Evolutionary conservation across 2,113 vertebrate species (phyloP).

Genomic region (Lanius ludovicianus): DNA sequence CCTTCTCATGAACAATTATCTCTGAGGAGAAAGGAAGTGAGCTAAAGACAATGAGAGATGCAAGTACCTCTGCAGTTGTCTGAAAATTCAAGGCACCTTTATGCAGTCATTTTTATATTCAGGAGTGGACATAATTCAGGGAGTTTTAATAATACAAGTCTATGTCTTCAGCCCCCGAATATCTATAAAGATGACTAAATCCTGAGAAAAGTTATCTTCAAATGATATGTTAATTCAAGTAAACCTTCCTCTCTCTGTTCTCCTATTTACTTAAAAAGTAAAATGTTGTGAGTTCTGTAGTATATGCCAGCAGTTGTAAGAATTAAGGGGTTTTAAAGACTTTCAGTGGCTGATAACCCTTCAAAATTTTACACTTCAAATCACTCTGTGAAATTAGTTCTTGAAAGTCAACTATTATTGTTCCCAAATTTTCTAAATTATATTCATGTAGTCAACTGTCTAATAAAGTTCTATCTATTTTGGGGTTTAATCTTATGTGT

Average conservation of each 20-base stretch:
- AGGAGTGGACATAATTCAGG: background rate
- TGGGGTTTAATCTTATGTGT: background rate
- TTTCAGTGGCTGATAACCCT: background rate
- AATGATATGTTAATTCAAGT: background rate
- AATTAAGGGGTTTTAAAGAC: background rate
- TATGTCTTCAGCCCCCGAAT: accelerated
- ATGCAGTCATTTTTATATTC: background rate
- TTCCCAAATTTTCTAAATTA: background rate
- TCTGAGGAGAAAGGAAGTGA: background rate
- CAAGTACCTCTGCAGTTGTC: background rate
- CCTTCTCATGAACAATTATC: background rate
- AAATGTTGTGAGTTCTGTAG: background rate
- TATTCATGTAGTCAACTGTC: background rate
- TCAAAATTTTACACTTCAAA: background rate
- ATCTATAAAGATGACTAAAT: background rate
- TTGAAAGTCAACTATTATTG: background rate
- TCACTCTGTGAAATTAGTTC: background rate
- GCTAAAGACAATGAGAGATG: background rate
- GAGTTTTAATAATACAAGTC: background rate
- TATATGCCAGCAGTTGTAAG: background rate
- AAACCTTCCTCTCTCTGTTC: background rate
- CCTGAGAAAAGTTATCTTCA: background rate
- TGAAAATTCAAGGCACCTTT: background rate
- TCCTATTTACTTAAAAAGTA: background rate
- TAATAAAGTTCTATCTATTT: background rate